phyloP scores from a whole-genome alignment of 2,888 invertebrate genomes.

The Xanthorhoe spadicearia region DNA sequence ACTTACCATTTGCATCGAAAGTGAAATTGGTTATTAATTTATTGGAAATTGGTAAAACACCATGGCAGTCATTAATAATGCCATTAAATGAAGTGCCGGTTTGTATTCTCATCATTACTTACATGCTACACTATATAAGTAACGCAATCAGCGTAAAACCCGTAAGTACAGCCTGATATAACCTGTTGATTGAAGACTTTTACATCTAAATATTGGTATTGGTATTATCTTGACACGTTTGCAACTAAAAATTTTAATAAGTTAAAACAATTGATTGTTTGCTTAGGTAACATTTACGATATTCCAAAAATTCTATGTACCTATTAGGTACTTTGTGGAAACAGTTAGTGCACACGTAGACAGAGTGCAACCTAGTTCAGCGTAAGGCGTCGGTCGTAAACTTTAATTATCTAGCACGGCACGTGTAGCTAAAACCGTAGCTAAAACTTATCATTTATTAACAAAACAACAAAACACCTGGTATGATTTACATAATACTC shows the following conservation, averaged over 20 bases:
- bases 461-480: slow-evolving; percentile 1
- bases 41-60: slow-evolving; percentile 15
- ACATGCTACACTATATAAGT: not conserved
- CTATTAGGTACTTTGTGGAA: slow-evolving; percentile 5
- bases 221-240: not conserved
- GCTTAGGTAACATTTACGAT: no score
- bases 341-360: slow-evolving; percentile 8
- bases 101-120: not conserved
- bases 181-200: slow-evolving; percentile 3
- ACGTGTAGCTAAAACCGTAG: slow-evolving; percentile 19
- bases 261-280: no score
- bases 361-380: slow-evolving; percentile 15
- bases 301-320: not conserved
- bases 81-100: slow-evolving; percentile 10
- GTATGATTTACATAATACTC: no score
- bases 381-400: slow-evolving; percentile 14
- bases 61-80: slow-evolving; percentile 9
- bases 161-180: slow-evolving; percentile 8
- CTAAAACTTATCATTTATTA: slow-evolving; percentile 12
- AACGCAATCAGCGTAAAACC: slow-evolving; percentile 10
- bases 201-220: slow-evolving; percentile 8
- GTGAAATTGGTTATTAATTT: slow-evolving; percentile 10
- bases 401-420: slow-evolving; percentile 20
- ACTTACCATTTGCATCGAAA: slow-evolving; percentile 1
- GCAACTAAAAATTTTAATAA: no score